Evolutionary conservation across 1,140 invertebrate species (phyloP), one percentile per base, ranked within the genome.

Genomic region (Pollicipes pollicipes): DNA sequence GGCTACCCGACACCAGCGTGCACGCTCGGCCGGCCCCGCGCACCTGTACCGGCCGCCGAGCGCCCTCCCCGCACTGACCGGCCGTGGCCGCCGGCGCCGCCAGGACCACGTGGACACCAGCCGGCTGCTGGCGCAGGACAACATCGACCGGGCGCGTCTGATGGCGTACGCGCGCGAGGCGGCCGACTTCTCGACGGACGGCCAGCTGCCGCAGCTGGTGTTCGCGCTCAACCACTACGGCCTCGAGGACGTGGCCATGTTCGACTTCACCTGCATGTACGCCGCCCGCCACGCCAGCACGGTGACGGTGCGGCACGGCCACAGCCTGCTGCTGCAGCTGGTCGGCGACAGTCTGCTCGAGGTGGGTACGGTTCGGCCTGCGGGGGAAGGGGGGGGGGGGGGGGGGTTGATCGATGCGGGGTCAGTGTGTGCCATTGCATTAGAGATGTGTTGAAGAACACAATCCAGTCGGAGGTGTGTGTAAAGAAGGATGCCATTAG

Each of bases 181-280:
- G 0, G 97, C 97, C 0, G 87, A 95, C 77, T 97, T 97, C 82
- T 94, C 94, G 6, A 99, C 97, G 0, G 87, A 93, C 78, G 90
- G 93, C 78, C 86, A 91, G 78, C 86, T 98, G 81, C 88, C 91
- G 35, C 24, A 29, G 2, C 82, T 93, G 71, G 93, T 98, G 78
- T 99, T 97, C 82, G 95, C 97, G 0, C 89, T 97, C 0, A 99
- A 99, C 83, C 95, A 98, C 81, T 97, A 96, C 78, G 93, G 95
- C 1, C 91, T 97, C 78, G 90, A 95, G 2, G 97, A 99, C 81
- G 92, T 98, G 0, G 94, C 95, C n/a, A 95, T 99, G 87, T 99
- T 99, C 81, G 97, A 99, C 81, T 99, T 99, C 79, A 99, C 97
- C 0, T 96, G 94, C 0, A 95, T 99, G 90, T 99, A 95, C 81